Base-by-base conservation (phyloP, 2,113 vertebrate genomes). In the Macquaria ambigua region DNA sequence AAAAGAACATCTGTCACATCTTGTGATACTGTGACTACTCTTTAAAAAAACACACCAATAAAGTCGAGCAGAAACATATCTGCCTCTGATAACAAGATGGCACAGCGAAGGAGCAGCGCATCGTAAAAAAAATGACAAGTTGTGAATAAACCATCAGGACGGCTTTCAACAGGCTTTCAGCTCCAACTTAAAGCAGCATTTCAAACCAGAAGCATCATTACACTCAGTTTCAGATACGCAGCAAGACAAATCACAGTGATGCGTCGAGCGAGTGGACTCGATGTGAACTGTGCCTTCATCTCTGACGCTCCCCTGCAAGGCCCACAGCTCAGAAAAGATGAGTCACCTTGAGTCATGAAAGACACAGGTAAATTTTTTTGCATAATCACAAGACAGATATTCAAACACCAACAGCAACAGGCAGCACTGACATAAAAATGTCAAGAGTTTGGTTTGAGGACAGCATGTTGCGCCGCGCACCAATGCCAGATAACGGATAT, bases 81-180 rank as follows among this genome's bases (percentile, higher is more conserved):
- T 66, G 67, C 28, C 37, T 64, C 50, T 7, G n/a, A 72, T 66
- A 76, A 77, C 58, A 43, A 66, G 71, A 15, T 5, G 2, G 64
- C 71, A 20, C 52, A 63, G 55, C 0, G 0, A 59, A 59, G 18
- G 21, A 78, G 52, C 50, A 16, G n/a, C 31, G 4, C 31, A 9
- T 68, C 9, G 34, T 25, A 3, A 58, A 70, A 58, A 68, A 84
- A 63, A 28, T 25, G 77, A 81, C 64, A 64, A 9, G 8, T 18
- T 18, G 73, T 61, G 68, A 81, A 77, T 73, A 72, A 84, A 73
- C 59, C 59, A 81, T n/a, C 82, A 34, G 34, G 3, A 18, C 7
- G 3, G 25, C 28, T 74, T 80, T 73, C 71, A 85, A 56, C 41
- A 21, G 15, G 58, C 59, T 58, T 66, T 73, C 68, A 64, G 37